Conservation (phyloP, 1,140 invertebrate species). For the Vanessa atalanta region DNA sequence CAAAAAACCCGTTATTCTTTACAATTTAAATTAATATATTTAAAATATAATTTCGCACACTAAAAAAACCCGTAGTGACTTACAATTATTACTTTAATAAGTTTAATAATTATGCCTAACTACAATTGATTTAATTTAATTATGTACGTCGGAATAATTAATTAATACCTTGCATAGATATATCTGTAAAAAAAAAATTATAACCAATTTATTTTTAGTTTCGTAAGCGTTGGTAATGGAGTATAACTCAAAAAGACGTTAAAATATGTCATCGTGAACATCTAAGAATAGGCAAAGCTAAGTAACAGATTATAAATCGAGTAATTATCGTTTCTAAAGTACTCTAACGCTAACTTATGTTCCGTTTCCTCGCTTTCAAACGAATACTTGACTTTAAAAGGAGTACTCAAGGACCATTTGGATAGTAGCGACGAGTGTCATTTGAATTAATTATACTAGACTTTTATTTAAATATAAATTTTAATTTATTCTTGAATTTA, state of each 20-base stretch:
- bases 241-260: conserved; percentile 26
- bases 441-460: conserved; percentile 16
- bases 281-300: conserved; percentile 11
- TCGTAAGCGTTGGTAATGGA: conserved; percentile 16
- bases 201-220: conserved; percentile 1
- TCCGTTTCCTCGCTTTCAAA: conserved; percentile 57
- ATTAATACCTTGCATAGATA: too few species aligned
- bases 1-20: too few species aligned
- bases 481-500: background rate
- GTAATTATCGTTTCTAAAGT: conserved; percentile 57
- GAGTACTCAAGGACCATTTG: conserved; percentile 11
- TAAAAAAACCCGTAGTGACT: too few species aligned
- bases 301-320: conserved; percentile 56
- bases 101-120: too few species aligned
- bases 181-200: too few species aligned
- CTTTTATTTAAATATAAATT: conserved; percentile 9
- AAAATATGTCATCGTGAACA: conserved; percentile 22
- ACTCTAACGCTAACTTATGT: conserved; percentile 54
- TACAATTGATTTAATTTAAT: too few species aligned
- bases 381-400: conserved; percentile 38
- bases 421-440: conserved; percentile 6
- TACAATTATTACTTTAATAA: too few species aligned
- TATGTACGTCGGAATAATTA: too few species aligned
- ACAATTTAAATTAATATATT: too few species aligned
- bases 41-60: too few species aligned